A percentile compares a stretch with the other conserved stretches of the same genome.
Conservation (phyloP, 1,140 invertebrate species). For the Zaprionus capensis region DNA sequence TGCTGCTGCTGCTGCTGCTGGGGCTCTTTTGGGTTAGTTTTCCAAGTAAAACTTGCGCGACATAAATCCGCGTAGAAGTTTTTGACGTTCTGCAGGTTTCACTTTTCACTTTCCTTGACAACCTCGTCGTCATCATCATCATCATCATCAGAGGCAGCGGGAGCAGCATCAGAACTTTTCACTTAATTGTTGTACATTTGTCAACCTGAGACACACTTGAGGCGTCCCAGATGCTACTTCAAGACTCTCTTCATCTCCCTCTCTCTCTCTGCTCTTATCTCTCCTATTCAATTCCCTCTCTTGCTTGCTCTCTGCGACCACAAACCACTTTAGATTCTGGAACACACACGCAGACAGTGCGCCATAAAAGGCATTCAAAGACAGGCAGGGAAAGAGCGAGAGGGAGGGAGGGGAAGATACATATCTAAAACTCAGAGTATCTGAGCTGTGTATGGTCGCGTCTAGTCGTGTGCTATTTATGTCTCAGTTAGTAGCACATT, state of each 20-base stretch:
- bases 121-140: conserved; percentile 24
- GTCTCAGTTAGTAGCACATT: conserved; percentile 80
- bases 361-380: conserved; percentile 27
- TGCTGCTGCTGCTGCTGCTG: no score
- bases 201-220: conserved; percentile 56
- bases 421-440: conserved; percentile 3
- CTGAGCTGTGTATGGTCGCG: conserved; percentile 31
- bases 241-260: neutral
- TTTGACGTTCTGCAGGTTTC: conserved; percentile 26
- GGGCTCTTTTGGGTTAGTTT: conserved; percentile 35
- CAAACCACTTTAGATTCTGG: conserved; percentile 62
- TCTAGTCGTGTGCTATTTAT: conserved; percentile 75
- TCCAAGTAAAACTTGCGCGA: conserved; percentile 47
- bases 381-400: neutral
- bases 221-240: conserved; percentile 24
- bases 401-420: no score
- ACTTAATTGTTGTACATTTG: conserved; percentile 77
- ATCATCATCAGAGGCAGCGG: neutral
- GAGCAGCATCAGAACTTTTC: conserved; percentile 55
- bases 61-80: conserved; percentile 44
- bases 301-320: conserved; percentile 10
- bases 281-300: neutral
- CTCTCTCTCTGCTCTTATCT: neutral
- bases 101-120: conserved; percentile 72
- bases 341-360: conserved; percentile 28